Percentiles rank a stretch among this genome's conserved stretches.
Conservation (phyloP, 2,797 vertebrate species). For the Melanotaenia boesemani region DNA sequence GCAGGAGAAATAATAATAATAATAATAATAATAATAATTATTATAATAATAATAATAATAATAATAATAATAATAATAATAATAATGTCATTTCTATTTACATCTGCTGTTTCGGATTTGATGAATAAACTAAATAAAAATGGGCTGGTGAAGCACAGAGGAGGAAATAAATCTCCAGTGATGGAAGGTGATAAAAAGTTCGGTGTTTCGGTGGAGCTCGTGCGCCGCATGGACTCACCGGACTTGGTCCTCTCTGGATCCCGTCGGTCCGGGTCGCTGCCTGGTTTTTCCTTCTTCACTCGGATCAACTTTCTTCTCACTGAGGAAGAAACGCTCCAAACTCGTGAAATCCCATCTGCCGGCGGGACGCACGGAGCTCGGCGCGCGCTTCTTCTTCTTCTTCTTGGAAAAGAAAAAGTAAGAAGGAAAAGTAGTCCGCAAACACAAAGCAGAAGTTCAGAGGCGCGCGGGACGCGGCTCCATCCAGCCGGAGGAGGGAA, state of each 20-base stretch:
- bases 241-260: too few species aligned
- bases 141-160: too few species aligned
- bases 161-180: too few species aligned
- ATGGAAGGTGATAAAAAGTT: too few species aligned
- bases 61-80: too few species aligned
- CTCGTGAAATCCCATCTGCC: not conserved
- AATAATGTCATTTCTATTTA: too few species aligned
- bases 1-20: too few species aligned
- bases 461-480: slow-evolving; percentile 1
- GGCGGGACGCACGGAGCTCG: not conserved
- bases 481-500: not conserved
- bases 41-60: too few species aligned
- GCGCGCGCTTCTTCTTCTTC: not conserved
- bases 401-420: not conserved
- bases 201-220: too few species aligned
- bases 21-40: too few species aligned
- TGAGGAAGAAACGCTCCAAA: not conserved
- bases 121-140: too few species aligned
- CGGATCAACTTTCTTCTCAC: slow-evolving; percentile 4
- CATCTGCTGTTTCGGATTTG: too few species aligned
- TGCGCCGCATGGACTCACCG: not conserved
- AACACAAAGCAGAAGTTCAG: not conserved
- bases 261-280: not conserved
- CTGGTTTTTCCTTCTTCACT: not conserved
- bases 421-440: not conserved